Percentiles rank a stretch among this genome's conserved stretches.
phyloP scores from a whole-genome alignment of 2,888 invertebrate genomes.

The Druceiella hillmani region DNA sequence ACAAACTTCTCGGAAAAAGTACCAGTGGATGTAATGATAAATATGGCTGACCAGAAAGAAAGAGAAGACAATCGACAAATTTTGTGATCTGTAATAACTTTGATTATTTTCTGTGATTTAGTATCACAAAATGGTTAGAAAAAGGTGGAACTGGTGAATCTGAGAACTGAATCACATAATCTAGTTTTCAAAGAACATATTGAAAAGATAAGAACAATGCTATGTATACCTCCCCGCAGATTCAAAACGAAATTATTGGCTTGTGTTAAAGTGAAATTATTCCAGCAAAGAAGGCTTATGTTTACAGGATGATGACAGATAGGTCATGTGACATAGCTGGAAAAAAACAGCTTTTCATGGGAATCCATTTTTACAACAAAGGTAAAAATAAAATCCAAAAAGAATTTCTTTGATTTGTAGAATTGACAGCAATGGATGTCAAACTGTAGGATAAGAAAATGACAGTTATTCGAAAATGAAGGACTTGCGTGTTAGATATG shows the following conservation, averaged over 20 bases:
- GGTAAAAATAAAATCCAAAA: conserved; percentile 10
- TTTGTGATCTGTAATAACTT: too few relatives aligned
- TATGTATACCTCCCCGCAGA: too few relatives aligned
- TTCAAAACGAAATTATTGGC: conserved; percentile 24
- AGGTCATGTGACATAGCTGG: conserved; percentile 27
- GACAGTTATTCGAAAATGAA: conserved; percentile 11
- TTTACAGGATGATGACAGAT: conserved; percentile 25
- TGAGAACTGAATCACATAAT: too few relatives aligned
- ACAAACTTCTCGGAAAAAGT: conserved; percentile 9
- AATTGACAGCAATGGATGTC: conserved; percentile 14
- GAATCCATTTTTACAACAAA: conserved; percentile 19
- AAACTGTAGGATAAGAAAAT: conserved; percentile 14
- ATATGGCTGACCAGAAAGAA: too few relatives aligned
- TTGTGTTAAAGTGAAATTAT: conserved; percentile 17
- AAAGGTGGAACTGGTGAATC: too few relatives aligned
- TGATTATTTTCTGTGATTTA: too few relatives aligned
- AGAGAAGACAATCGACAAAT: too few relatives aligned
- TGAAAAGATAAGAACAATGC: too few relatives aligned
- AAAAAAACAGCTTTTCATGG: conserved; percentile 27
- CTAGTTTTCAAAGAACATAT: too few relatives aligned
- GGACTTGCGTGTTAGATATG: conserved; percentile 15
- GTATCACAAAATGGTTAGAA: too few relatives aligned
- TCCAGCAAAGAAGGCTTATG: conserved; percentile 12
- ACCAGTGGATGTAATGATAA: too few relatives aligned
- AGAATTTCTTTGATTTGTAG: too few relatives aligned